Evolutionary conservation across 1,140 invertebrate species (phyloP).

Genomic region (Rhizoglyphus robini): DNA sequence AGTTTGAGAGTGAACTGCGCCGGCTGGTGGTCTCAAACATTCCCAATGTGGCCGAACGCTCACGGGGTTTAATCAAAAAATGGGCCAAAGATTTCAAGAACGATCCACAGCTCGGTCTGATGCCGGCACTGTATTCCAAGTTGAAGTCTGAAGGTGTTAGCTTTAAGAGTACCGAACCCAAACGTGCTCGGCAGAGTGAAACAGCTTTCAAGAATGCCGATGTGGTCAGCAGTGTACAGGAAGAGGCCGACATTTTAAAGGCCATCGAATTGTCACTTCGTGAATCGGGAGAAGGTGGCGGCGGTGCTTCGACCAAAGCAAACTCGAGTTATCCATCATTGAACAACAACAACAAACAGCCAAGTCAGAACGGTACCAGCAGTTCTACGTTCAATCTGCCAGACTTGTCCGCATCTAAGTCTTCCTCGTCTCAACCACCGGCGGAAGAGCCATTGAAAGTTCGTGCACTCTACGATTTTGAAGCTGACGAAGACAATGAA

Average conservation of each 20-base stretch:
- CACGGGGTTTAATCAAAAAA: slow-evolving; percentile 67
- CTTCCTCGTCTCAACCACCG: slow-evolving; percentile 12
- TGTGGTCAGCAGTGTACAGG: slow-evolving; percentile 53
- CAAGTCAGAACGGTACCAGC: not conserved
- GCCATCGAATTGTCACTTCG: slow-evolving; percentile 87
- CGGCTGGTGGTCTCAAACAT: slow-evolving; percentile 41
- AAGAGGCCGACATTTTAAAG: slow-evolving; percentile 85
- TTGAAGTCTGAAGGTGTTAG: slow-evolving; percentile 59
- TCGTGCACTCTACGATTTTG: slow-evolving; percentile 93
- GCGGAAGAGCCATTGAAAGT: slow-evolving; percentile 56
- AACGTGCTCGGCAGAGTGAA: not conserved
- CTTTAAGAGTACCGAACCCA: slow-evolving; percentile 39
- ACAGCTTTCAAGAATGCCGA: slow-evolving; percentile 14
- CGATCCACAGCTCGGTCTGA: slow-evolving; percentile 68
- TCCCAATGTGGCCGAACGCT: slow-evolving; percentile 58
- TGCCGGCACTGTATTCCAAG: slow-evolving; percentile 72
- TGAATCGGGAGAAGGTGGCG: slow-evolving; percentile 38
- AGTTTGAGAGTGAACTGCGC: slow-evolving; percentile 79
- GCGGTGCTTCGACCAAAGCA: no score
- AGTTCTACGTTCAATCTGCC: no score
- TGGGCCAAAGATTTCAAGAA: slow-evolving; percentile 91
- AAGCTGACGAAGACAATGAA: slow-evolving; percentile 97
- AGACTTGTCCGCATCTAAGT: slow-evolving; percentile 10
- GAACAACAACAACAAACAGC: not conserved
- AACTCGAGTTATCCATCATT: no score